phyloP scores from a whole-genome alignment of 2,797 vertebrate genomes.

The Chaenodraco wilsoni region DNA sequence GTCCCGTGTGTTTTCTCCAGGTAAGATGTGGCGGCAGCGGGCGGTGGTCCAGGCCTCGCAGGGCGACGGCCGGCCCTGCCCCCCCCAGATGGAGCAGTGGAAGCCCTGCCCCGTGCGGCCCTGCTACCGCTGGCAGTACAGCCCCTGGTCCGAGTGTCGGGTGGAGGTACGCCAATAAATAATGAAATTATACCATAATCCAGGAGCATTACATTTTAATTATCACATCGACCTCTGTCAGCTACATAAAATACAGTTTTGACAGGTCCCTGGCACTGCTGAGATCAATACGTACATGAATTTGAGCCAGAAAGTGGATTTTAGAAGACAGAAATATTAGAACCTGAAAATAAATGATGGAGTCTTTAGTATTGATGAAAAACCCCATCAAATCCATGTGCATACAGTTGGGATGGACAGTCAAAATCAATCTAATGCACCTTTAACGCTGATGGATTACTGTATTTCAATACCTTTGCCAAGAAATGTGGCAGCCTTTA shows the following conservation, averaged over 20 bases:
- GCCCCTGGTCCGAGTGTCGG: constrained; percentile 92
- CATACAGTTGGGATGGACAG: constrained; percentile 44
- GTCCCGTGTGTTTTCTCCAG: constrained; percentile 75
- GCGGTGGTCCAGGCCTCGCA: constrained; percentile 91
- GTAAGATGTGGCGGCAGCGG: constrained; percentile 92
- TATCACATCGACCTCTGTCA: constrained; percentile 38
- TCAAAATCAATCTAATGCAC: constrained; percentile 64
- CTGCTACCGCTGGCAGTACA: constrained; percentile 94
- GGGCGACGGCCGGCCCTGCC: constrained; percentile 95
- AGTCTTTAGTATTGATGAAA: constrained; percentile 66
- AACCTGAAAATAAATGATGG: constrained; percentile 45
- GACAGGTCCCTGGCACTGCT: constrained; percentile 18
- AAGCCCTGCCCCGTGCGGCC: constrained; percentile 96
- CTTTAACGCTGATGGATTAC: constrained; percentile 60
- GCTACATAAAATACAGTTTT: constrained; percentile 30
- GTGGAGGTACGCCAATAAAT: constrained; percentile 87
- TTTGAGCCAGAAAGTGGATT: constrained; percentile 44
- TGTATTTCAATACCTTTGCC: constrained; percentile 34
- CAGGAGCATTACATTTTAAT: constrained; percentile 29
- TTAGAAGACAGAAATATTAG: constrained; percentile 31
- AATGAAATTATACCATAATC: constrained; percentile 8
- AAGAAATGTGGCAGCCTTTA: constrained; percentile 38
- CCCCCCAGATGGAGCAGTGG: constrained; percentile 91
- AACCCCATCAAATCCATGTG: constrained; percentile 50
- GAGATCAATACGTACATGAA: constrained; percentile 46